Evolutionary conservation across 2,113 vertebrate genomes (phyloP), one percentile per base, ranked within the genome.

Genomic region (Phyllopteryx taeniolatus): DNA sequence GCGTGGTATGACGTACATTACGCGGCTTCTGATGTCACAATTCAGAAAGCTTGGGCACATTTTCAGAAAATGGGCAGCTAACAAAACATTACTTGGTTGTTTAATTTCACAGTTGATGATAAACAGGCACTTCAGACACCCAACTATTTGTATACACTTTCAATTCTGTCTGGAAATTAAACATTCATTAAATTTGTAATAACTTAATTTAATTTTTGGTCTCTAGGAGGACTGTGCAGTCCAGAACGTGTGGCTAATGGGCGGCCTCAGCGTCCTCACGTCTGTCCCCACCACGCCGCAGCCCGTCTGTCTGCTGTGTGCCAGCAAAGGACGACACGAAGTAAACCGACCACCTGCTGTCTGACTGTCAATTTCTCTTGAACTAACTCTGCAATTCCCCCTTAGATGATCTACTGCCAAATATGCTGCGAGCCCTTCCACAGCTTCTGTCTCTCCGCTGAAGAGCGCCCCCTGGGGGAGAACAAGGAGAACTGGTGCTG

Each of bases 341-440:
- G 95, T 96, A 86, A 77, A n/a, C 9, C 0, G 17, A 3, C 10
- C 9, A 2, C 12, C 35, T 27, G 5, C 39, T 3, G 8, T 19
- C 8, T 15, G 19, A 44, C 43, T 17, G 0, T 2, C 15, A 12
- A 0, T 4, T 17, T 44, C 20, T 35, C 33, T 0, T 39, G 0
- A 27, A 51, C 14, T 13, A 15, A 54, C 8, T 9, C 17, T 39
- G 4, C 4, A 12, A 33, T 14, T 69, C 54, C 56, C 47, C 33
- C 44, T 19, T 76, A 97, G 96, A 89, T 97, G 91, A 90, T 96
- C 39, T 95, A 93, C 85, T 97, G 96, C 86, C 95, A 96, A 90
- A 94, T 97, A 70, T 97, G 96, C 91, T 97, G 96, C 57, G 96
- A 97, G 75, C 95, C 96, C 43, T 97, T 97, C 87, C 96, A 97